A percentile compares a stretch with the other conserved stretches of the same genome.
Conservation (phyloP, 2,888 invertebrate species). For the Corythucha ciliata region DNA sequence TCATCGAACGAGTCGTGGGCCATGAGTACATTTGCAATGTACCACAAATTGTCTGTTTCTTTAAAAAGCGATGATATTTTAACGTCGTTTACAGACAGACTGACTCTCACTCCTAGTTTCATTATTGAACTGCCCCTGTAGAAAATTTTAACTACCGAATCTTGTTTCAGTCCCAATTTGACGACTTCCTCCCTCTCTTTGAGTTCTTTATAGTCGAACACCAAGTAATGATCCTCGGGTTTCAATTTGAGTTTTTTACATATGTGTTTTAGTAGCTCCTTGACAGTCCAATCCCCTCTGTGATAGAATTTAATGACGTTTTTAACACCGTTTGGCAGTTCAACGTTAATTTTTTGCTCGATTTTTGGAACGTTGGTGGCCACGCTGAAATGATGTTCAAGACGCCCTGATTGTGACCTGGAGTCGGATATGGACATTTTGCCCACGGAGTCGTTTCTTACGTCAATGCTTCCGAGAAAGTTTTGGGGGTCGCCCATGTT, state of each 20-base stretch:
- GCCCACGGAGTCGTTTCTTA: too few relatives aligned
- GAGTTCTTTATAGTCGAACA: constrained; percentile 6
- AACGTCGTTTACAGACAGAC: neutral
- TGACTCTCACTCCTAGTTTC: neutral
- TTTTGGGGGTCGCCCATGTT: too few relatives aligned
- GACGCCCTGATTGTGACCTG: too few relatives aligned
- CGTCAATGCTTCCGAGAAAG: too few relatives aligned
- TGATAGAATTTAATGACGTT: too few relatives aligned
- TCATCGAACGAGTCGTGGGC: neutral
- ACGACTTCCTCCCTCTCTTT: neutral
- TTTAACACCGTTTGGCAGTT: too few relatives aligned
- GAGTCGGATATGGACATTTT: too few relatives aligned
- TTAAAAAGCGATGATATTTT: neutral
- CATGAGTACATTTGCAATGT: neutral
- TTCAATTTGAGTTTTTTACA: neutral
- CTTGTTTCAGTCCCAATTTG: neutral
- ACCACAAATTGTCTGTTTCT: constrained; percentile 2
- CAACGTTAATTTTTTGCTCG: too few relatives aligned
- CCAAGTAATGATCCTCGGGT: neutral
- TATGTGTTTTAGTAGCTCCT: neutral
- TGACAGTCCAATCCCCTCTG: too few relatives aligned
- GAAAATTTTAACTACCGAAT: neutral
- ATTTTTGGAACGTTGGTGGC: too few relatives aligned
- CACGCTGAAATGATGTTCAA: too few relatives aligned
- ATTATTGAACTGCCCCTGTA: neutral